Percentiles rank a stretch among this genome's conserved stretches.
phyloP scores from a whole-genome alignment of 2,888 invertebrate species.

The Torymus tubicola region DNA sequence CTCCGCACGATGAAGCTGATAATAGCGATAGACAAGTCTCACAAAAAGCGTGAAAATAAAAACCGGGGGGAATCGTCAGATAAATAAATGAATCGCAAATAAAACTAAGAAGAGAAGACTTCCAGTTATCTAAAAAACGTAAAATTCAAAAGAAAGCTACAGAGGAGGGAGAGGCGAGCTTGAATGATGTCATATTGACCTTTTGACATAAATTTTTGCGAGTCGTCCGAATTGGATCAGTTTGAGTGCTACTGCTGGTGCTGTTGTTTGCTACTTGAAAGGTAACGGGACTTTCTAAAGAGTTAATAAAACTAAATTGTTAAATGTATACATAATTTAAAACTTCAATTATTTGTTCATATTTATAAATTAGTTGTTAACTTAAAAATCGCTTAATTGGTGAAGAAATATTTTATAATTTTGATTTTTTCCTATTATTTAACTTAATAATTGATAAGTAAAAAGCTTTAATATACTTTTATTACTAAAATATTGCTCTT shows the following conservation, averaged over 20 bases:
- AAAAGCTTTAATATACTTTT: not conserved
- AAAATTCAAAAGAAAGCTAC: not conserved
- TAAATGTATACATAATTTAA: too few relatives aligned
- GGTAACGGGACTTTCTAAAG: too few relatives aligned
- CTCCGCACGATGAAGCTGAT: too few relatives aligned
- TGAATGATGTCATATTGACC: not conserved
- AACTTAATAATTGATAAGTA: not conserved
- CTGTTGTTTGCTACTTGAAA: too few relatives aligned
- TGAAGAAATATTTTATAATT: too few relatives aligned
- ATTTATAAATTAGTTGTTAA: too few relatives aligned
- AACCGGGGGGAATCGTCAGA: not conserved
- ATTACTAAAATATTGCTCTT: too few relatives aligned
- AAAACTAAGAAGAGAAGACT: not conserved
- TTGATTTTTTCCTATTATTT: not conserved
- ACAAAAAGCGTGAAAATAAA: not conserved
- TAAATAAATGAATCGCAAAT: not conserved
- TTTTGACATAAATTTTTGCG: not conserved
- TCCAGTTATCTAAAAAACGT: not conserved
- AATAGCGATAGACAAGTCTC: not conserved
- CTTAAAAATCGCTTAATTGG: too few relatives aligned
- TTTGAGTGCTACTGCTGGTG: not conserved
- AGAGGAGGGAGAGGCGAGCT: slow-evolving; percentile 9
- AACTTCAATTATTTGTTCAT: too few relatives aligned
- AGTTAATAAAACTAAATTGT: not conserved
- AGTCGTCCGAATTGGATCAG: slow-evolving; percentile 9